Base-by-base conservation (phyloP, 1,140 invertebrate species). In the Ptiloglossa arizonensis region DNA sequence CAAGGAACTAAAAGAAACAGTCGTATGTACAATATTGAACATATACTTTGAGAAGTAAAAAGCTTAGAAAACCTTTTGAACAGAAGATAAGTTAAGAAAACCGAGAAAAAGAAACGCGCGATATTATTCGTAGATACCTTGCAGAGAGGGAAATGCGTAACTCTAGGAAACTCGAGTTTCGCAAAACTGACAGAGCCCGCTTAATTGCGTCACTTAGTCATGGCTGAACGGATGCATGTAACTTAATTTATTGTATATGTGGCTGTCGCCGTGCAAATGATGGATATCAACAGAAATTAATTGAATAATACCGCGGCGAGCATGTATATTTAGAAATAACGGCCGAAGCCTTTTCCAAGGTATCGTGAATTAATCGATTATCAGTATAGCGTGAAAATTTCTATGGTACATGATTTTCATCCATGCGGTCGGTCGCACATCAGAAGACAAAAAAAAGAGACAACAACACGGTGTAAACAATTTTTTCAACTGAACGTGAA, bases 141-240 rank as follows among this genome's bases (percentile, higher is more conserved):
- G 5, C n/a, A 13, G 15, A 32, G 59, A 41, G 59, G 19, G 71
- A 82, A 80, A 38, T 60, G 62, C 9, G n/a, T 22, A 27, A 32
- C 60, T 27, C 24, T 48, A 38, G 48, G 59, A 81, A 82, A 76
- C 38, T 57, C 54, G 52, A 70, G 62, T 69, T 82, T 82, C 68
- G 74, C 56, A 82, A 82, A 62, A 56, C 35, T 41, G 56, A 75
- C 41, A 11, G 60, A 69, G 64, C 38, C 22, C 29, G 41, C 19
- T 68, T 79, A 82, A 82, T 83, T 83, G 80, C 74, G 44, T 67
- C 57, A 68, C 71, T 74, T 82, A 41, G 52, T 76, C 59, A 71
- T 79, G 56, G 44, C 32, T 38, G 68, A 68, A 44, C 70, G 60
- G 60, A 73, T 73, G 70, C 22, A 22, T 69, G 27, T 35, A 73